Conservation (phyloP, 2,113 vertebrate genomes). For the Zosterops japonicus region DNA sequence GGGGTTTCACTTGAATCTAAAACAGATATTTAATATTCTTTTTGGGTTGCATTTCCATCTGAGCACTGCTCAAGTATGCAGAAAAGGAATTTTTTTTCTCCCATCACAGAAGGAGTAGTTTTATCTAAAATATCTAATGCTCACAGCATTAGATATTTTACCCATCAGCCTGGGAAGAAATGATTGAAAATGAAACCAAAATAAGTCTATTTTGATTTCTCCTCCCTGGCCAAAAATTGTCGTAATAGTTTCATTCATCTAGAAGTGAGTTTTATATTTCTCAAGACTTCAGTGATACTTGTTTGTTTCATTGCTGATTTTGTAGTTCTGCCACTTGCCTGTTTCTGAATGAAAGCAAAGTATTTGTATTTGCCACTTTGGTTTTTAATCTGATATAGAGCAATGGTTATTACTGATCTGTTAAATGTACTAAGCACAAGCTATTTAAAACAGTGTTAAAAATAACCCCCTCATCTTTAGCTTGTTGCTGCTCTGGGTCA, state of each 20-base stretch:
- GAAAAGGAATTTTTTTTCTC: neutral
- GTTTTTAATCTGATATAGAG: neutral
- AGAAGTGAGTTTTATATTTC: neutral
- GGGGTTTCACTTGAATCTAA: neutral
- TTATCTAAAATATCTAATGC: neutral
- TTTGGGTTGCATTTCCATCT: neutral
- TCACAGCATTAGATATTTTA: neutral
- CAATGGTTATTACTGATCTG: neutral
- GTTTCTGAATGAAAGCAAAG: neutral
- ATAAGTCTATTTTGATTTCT: neutral
- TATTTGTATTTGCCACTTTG: neutral
- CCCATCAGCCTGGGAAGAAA: neutral
- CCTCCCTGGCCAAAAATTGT: fast-evolving
- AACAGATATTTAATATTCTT: neutral
- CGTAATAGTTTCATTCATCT: neutral
- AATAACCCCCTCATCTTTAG: neutral
- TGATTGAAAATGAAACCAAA: neutral
- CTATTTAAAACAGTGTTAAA: neutral
- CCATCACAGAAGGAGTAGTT: neutral
- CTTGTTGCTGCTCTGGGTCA: neutral
- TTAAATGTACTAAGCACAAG: neutral
- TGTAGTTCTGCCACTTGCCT: neutral
- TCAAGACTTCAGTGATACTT: neutral
- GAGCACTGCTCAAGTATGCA: neutral
- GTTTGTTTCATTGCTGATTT: neutral